Evolutionary conservation across 2,888 invertebrate genomes (phyloP), one percentile per base, ranked within the genome.

Genomic region (Hirtodrosophila duncani): DNA sequence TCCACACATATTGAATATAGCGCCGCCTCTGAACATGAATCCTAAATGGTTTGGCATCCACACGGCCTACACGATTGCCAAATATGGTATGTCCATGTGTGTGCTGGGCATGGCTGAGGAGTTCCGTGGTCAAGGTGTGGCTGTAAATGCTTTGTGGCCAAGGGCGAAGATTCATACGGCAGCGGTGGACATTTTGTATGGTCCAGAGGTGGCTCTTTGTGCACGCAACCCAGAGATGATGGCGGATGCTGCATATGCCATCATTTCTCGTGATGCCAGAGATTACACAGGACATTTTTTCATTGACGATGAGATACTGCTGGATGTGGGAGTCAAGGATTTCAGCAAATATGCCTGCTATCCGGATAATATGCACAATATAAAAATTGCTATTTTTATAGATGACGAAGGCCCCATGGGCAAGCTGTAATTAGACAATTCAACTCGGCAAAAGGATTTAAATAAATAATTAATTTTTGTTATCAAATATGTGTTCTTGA

Each of bases 21-120:
- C 97, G 21, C 99, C 99, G 1, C 98, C 99, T 0, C 88, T 99
- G 10, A 95, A 93, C 83, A 91, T 99, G 93, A 91, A 91, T 63
- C 92, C 96, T 0, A 88, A 90, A 69, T 99, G 98, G 99, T 91
- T 98, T 84, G 90, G 91, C 46, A 89, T 93, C 79, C 94, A 98
- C 86, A 93, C 96, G 29, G 98, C 97, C 0, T 99, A 99, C 87
- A 98, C 98, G 0, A 98, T 98, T 91, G 96, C 98, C 0, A 99
- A 99, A 85, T 99, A 96, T 85, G 98, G 98, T 13, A 98, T 98
- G 98, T 97, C 97, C 0, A 95, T 99, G 96, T 98, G 98, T 86
- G 97, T 94, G 1, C 88, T 98, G n/a, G 98, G 98, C n/a, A 97
- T 98, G 96, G 91, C 97, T 8, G 95, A 94, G 67, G 99, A 99